Conservation (phyloP, 2,888 invertebrate species). For the Bimastos eiseni region DNA sequence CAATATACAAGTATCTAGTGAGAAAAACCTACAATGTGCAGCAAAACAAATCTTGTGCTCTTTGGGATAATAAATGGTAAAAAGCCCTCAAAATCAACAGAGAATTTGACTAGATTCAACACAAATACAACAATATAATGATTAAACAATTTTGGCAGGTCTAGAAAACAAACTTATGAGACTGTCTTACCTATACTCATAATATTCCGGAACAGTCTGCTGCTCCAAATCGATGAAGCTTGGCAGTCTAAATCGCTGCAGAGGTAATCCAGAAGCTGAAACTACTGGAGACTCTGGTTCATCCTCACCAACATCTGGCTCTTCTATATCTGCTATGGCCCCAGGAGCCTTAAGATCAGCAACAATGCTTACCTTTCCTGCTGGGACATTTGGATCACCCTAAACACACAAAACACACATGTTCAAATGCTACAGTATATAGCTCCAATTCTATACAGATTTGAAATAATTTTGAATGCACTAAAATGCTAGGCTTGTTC, state of each 20-base stretch:
- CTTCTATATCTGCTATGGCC: background rate
- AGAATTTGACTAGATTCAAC: no score
- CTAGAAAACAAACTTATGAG: background rate
- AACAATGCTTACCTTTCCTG: background rate
- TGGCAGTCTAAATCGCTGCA: constrained; percentile 2
- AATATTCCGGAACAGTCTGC: background rate
- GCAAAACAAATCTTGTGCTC: no score
- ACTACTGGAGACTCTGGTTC: background rate
- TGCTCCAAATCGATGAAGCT: background rate
- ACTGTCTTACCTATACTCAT: background rate
- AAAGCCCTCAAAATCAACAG: no score
- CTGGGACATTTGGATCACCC: background rate
- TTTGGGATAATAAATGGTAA: no score
- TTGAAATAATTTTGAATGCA: background rate
- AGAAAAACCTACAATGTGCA: no score
- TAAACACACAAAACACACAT: background rate
- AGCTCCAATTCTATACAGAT: background rate
- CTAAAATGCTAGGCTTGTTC: background rate
- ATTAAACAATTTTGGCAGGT: no score
- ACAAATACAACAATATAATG: no score
- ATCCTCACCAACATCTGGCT: background rate
- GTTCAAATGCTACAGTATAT: background rate
- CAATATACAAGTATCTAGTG: no score
- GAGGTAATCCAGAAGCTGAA: background rate
- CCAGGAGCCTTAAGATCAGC: background rate